Conservation (phyloP, 2,888 invertebrate species). For the Cylloceria caligata region DNA sequence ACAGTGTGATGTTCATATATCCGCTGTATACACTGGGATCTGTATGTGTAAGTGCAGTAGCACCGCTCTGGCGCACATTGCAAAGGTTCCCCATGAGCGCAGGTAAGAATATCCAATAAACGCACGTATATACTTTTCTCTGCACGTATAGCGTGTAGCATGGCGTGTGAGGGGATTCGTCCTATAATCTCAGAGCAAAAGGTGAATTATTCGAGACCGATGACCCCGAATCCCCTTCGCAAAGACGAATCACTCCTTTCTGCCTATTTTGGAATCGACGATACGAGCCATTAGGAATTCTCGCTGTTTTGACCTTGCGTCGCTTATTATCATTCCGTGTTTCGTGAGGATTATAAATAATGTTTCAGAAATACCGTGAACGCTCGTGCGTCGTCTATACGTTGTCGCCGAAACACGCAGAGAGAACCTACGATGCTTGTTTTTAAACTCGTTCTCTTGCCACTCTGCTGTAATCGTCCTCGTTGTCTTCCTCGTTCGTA, state of each 20-base stretch:
- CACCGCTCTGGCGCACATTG: neutral
- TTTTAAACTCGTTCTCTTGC: conserved; percentile 76
- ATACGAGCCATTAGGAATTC: neutral
- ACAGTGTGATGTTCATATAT: too few species aligned
- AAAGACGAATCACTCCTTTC: neutral
- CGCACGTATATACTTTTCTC: conserved; percentile 35
- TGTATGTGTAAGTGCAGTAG: neutral
- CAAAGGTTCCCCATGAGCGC: conserved; percentile 52
- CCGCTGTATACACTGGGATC: neutral
- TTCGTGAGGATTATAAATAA: neutral
- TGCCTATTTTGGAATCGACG: conserved; percentile 1
- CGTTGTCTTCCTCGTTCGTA: conserved; percentile 59
- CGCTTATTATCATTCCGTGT: conserved; percentile 2
- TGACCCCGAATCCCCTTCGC: conserved; percentile 43
- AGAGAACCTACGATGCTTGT: conserved; percentile 73
- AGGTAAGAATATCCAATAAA: conserved; percentile 63
- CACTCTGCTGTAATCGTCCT: conserved; percentile 64
- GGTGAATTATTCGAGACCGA: conserved; percentile 60
- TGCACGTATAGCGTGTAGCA: conserved; percentile 36
- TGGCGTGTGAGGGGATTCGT: conserved; percentile 45
- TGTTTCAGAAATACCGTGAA: conserved; percentile 12
- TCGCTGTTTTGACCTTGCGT: neutral
- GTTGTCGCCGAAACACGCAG: conserved; percentile 52
- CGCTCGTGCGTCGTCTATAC: conserved; percentile 14
- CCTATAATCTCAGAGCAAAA: conserved; percentile 54